Evolutionary conservation across 2,113 vertebrate genomes (phyloP), one percentile per base, ranked within the genome.

Genomic region (Brachypteracias leptosomus): DNA sequence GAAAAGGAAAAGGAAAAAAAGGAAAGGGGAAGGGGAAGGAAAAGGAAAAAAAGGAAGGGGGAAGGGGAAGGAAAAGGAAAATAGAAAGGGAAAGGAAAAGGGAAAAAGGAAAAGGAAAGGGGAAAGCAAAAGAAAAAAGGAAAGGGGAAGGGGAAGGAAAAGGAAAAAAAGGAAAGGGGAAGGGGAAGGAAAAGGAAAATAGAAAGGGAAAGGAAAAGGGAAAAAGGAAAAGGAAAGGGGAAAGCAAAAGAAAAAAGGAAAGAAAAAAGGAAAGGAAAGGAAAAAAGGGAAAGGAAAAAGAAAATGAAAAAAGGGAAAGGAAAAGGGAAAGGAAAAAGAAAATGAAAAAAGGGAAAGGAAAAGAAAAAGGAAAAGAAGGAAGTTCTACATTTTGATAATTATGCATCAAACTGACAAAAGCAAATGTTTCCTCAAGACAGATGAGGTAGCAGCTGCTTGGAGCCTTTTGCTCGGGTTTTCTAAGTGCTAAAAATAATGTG

Each of bases 401-500:
- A 54, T 84, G 10, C 47, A 84, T 42, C 38, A 78, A 46, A 75
- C 25, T 86, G 57, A 72, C 25, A 81, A 63, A 90, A 13, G 1
- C 35, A 71, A 95, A 86, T 81, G 12, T 90, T 96, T 93, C 49
- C 61, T 90, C n/a, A 78, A 90, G 85, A 71, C 52, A 89, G 65
- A 90, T 84, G 46, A 85, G 19, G 57, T 1, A 59, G 38, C 44
- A 94, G 65, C 73, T 94, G 73, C 68, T 66, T 76, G 70, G 19
- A 92, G 76, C 58, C 59, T 73, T 87, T 89, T 85, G 9, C 35
- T 94, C 0, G 10, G 77, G 26, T 90, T 92, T 92, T 82, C 82
- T 73, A 62, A 38, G 63, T 79, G 58, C 88, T 92, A 92, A 96
- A 93, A 88, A 73, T 94, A 93, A n/a, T n/a, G 3, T 88, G 63